phyloP scores from a whole-genome alignment of 92 coral and sea anemone species.

The Umimayanthus kanabou region DNA sequence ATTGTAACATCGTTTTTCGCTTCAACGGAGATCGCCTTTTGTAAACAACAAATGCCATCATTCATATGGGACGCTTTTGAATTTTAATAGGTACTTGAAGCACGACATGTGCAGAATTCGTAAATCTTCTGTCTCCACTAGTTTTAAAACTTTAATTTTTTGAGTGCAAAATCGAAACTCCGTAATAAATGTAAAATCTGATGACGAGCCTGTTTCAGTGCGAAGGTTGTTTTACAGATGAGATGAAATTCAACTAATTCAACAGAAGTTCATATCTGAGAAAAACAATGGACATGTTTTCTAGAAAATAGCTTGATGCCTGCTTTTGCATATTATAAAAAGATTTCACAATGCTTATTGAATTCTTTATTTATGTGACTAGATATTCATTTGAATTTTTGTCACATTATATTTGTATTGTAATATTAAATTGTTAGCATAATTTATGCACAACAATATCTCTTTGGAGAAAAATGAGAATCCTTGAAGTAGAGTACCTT shows the following conservation, averaged over 20 bases:
- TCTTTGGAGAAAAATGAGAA: neutral
- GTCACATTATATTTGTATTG: neutral
- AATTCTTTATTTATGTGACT: too few relatives aligned
- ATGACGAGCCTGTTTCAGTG: neutral
- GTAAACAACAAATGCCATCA: conserved; percentile 8
- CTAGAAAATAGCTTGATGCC: neutral
- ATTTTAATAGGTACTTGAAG: neutral
- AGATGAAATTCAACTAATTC: neutral
- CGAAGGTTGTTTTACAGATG: neutral
- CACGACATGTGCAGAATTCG: neutral
- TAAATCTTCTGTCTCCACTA: neutral
- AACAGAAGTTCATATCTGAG: neutral
- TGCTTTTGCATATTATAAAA: neutral
- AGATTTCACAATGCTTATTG: neutral
- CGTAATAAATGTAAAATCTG: neutral
- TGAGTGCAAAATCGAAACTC: neutral
- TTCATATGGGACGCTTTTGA: conserved; percentile 4
- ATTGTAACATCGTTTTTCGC: conserved; percentile 14
- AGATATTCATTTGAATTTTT: neutral
- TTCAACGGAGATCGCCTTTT: conserved; percentile 14
- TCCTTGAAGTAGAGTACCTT: neutral
- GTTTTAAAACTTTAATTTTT: neutral
- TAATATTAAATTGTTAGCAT: neutral
- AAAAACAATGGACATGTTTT: neutral
- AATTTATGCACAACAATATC: too few relatives aligned